Evolutionary conservation across 2,888 invertebrate genomes (phyloP), one percentile per base, ranked within the genome.

Genomic region (Thyatira batis): DNA sequence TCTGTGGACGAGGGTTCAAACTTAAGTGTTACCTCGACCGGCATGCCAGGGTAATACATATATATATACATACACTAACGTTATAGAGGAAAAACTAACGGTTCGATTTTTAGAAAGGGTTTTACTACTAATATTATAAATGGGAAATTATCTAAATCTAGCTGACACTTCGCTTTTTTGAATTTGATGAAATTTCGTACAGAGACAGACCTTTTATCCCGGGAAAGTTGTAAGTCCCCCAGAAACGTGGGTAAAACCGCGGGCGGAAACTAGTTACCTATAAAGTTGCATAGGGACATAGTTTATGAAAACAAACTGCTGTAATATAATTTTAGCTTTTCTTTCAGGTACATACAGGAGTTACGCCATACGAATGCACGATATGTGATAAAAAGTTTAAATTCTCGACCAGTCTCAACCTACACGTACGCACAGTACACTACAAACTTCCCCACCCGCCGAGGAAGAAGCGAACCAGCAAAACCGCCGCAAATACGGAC

Each of bases 321-420:
- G 6, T 3, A 39, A 4, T 27, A 8, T 4, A n/a, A 17, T 44
- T 23, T 11, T 43, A n/a, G n/a, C n/a, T 51, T 49, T 21, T 21
- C 39, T 54, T 28, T 0, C 62, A 78, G 78, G 74, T 77, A 8
- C 78, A 78, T 50, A 62, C 71, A 0, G 67, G 70, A 5, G 57
- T 51, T 5, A 62, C 73, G 3, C 63, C 73, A 0, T 78, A 76
- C 52, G 68, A 68, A 45, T 78, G 79, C 50, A 48, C 63, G 0
- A 61, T 75, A 52, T 79, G 79, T 51, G 60, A 55, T n/a, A 78
- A 76, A 49, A 72, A 67, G 52, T 78, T 79, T 58, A 76, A 76
- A 50, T 65, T 76, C 17, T 73, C 73, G 11, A 59, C 69, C 20
- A 75, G 76, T 51, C 54, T 72, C 21, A 72, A 70, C 23, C 28